phyloP scores from a whole-genome alignment of 2,888 invertebrate species.

The Acanthoscelides obtectus region DNA sequence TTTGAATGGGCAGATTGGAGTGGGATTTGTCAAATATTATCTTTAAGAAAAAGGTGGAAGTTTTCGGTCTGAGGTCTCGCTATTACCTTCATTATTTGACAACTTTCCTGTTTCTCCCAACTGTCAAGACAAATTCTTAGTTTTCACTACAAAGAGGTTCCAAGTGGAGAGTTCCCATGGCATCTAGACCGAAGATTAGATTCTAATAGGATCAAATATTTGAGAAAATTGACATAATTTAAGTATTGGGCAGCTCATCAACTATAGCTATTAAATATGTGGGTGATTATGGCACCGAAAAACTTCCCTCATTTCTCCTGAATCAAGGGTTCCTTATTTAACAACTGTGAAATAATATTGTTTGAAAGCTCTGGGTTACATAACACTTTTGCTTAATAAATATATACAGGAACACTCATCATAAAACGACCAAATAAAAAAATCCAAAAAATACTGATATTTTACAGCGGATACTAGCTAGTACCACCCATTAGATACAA shows the following conservation, averaged over 20 bases:
- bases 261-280: slow-evolving; percentile 28
- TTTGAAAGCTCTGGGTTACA: slow-evolving; percentile 32
- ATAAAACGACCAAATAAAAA: slow-evolving; percentile 10
- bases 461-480: slow-evolving; percentile 19
- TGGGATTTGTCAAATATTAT: too few relatives aligned
- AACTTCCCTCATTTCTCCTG: neutral
- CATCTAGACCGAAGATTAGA: too few relatives aligned
- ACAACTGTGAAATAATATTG: slow-evolving; percentile 31
- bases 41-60: too few relatives aligned
- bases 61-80: too few relatives aligned
- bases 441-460: slow-evolving; percentile 32
- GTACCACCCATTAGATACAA: neutral
- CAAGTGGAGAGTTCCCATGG: too few relatives aligned
- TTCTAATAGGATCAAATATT: too few relatives aligned
- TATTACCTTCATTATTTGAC: too few relatives aligned
- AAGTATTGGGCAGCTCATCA: slow-evolving; percentile 5
- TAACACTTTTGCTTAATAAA: slow-evolving; percentile 16
- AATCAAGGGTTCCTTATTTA: slow-evolving; percentile 13
- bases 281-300: slow-evolving; percentile 38
- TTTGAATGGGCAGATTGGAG: too few relatives aligned
- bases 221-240: neutral
- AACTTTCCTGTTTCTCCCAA: too few relatives aligned
- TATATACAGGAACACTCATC: slow-evolving; percentile 32
- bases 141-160: too few relatives aligned
- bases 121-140: too few relatives aligned